Conservation (phyloP, 2,888 invertebrate genomes). For the Cheilosia urbana region DNA sequence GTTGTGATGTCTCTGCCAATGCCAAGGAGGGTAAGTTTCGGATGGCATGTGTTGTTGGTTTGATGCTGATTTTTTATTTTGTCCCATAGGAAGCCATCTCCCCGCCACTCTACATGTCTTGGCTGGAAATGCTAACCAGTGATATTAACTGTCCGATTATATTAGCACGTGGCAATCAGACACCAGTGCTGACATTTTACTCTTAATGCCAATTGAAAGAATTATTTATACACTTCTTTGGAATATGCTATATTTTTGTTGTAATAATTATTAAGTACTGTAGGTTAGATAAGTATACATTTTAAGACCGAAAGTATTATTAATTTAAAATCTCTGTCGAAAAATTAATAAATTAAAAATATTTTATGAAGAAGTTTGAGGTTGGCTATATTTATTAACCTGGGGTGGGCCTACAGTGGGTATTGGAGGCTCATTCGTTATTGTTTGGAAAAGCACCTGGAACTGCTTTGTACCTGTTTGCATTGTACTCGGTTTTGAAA, state of each 20-base stretch:
- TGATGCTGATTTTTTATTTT: slow-evolving; percentile 2
- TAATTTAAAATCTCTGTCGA: slow-evolving; percentile 23
- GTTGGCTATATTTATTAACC: not conserved
- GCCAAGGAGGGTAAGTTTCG: slow-evolving; percentile 89
- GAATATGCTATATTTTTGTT: slow-evolving; percentile 28
- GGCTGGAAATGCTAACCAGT: slow-evolving; percentile 95
- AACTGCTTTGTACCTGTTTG: no score
- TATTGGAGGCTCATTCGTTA: no score
- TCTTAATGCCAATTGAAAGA: slow-evolving; percentile 85
- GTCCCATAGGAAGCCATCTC: slow-evolving; percentile 89
- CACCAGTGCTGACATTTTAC: slow-evolving; percentile 94
- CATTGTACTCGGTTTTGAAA: no score
- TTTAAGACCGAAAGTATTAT: slow-evolving; percentile 67
- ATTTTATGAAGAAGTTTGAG: slow-evolving; percentile 3
- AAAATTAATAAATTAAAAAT: slow-evolving; percentile 11
- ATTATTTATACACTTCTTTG: slow-evolving; percentile 2
- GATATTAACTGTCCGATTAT: slow-evolving; percentile 94
- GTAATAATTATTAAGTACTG: slow-evolving; percentile 38
- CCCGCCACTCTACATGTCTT: slow-evolving; percentile 97
- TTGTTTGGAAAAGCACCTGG: no score
- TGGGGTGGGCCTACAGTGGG: not conserved
- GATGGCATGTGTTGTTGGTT: not conserved
- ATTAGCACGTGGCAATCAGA: slow-evolving; percentile 93
- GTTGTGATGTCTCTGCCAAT: slow-evolving; percentile 98
- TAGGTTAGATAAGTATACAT: slow-evolving; percentile 42